A percentile compares a stretch with the other conserved stretches of the same genome.
These are phyloP conservation scores for Tenthredo mesomela DNA, from an alignment of 2,888 invertebrate genomes.

Conservation along the genomic window DNA sequence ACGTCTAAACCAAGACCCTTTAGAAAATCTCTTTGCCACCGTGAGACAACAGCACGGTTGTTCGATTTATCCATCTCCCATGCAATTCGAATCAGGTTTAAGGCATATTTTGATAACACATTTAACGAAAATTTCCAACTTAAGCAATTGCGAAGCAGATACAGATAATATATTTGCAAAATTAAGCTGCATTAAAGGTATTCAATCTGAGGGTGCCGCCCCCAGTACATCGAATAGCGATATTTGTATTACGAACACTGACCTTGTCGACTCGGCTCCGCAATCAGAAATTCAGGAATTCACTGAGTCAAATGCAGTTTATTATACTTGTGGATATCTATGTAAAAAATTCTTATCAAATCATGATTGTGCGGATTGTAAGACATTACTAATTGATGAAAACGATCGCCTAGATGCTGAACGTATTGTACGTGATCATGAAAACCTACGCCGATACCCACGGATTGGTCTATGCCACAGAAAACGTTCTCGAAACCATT, in stretches of 20 bases:
- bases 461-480: slow-evolving; percentile 13
- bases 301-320: slow-evolving; percentile 39
- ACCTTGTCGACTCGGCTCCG: not conserved
- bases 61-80: slow-evolving; percentile 24
- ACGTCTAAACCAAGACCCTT: slow-evolving; percentile 7
- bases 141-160: not conserved
- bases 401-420: not conserved
- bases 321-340: slow-evolving; percentile 25
- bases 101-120: slow-evolving; percentile 6
- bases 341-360: slow-evolving; percentile 8
- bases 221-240: not conserved
- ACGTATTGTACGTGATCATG: slow-evolving; percentile 3
- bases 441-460: slow-evolving; percentile 16
- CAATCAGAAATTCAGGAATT: slow-evolving; percentile 22
- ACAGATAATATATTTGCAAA: slow-evolving; percentile 5
- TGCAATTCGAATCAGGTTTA: not conserved
- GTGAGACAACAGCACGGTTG: slow-evolving; percentile 32
- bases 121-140: slow-evolving; percentile 8
- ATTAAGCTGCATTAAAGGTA: not conserved
- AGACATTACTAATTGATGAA: not conserved
- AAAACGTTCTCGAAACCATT: slow-evolving; percentile 12
- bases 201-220: not conserved
- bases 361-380: slow-evolving; percentile 9
- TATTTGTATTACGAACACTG: slow-evolving; percentile 8
- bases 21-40: slow-evolving; percentile 23